Conservation (phyloP, 1,140 invertebrate genomes). For the Cydia strobilella region DNA sequence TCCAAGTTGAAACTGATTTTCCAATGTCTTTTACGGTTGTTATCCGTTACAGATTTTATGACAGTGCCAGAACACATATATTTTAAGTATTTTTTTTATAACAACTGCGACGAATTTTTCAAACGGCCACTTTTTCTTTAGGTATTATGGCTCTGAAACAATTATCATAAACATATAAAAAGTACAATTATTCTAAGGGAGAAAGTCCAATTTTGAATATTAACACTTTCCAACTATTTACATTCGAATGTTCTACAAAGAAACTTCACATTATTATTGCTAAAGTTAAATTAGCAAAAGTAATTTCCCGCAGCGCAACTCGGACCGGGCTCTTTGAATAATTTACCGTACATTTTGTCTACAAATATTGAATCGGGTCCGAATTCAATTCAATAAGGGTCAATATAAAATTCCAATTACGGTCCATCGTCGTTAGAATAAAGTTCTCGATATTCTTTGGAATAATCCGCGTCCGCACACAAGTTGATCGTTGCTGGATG, state of each 20-base stretch:
- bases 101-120: too few relatives aligned
- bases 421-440: slow-evolving; percentile 35
- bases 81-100: too few relatives aligned
- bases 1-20: too few relatives aligned
- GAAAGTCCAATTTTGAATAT: neutral
- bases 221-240: neutral
- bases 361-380: slow-evolving; percentile 25
- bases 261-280: slow-evolving; percentile 16
- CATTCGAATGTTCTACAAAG: slow-evolving; percentile 4
- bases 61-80: too few relatives aligned
- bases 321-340: slow-evolving; percentile 25
- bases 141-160: too few relatives aligned
- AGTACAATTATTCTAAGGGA: neutral
- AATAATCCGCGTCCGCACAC: slow-evolving; percentile 24
- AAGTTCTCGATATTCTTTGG: slow-evolving; percentile 37
- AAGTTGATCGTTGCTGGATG: slow-evolving; percentile 13
- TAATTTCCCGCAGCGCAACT: slow-evolving; percentile 15
- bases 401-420: slow-evolving; percentile 38
- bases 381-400: slow-evolving; percentile 31
- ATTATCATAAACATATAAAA: neutral
- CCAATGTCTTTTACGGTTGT: too few relatives aligned
- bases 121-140: too few relatives aligned
- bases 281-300: slow-evolving; percentile 22
- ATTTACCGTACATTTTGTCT: slow-evolving; percentile 29
- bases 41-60: too few relatives aligned